Evolutionary conservation across 2,113 vertebrate genomes (phyloP).

Genomic region (Nycticryphes semicollaris): DNA sequence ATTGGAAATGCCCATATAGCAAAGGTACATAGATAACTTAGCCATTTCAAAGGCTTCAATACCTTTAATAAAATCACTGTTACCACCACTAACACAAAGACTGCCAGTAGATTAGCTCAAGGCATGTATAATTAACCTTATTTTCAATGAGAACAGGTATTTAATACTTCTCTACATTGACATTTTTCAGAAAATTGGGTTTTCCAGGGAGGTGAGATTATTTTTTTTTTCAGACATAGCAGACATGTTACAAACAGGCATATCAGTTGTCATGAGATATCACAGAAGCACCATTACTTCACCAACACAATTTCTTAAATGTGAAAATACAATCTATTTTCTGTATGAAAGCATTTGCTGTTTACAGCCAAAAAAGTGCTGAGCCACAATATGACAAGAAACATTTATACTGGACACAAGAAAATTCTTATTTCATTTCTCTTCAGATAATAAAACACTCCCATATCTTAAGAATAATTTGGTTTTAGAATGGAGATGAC

Average conservation of each 20-base stretch:
- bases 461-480: background rate
- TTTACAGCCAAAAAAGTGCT: constrained; percentile 10
- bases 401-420: background rate
- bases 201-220: constrained; percentile 56
- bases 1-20: background rate
- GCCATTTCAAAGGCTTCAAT: constrained; percentile 9
- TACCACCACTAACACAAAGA: background rate
- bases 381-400: background rate
- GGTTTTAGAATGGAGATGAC: background rate
- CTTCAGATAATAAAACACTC: background rate
- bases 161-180: constrained; percentile 31
- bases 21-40: background rate
- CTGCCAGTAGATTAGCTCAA: background rate
- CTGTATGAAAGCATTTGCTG: background rate
- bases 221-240: constrained; percentile 41
- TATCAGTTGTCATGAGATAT: constrained; percentile 68
- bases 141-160: constrained; percentile 32
- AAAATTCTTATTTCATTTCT: background rate
- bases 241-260: constrained; percentile 53
- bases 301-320: constrained; percentile 62
- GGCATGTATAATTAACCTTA: constrained; percentile 36
- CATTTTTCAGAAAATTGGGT: constrained; percentile 67
- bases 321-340: constrained; percentile 57
- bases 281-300: constrained; percentile 62
- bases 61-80: constrained; percentile 23